These are phyloP conservation scores for Heterochromis multidens DNA, from an alignment of 2,113 vertebrate genomes.

Conservation along the genomic window DNA sequence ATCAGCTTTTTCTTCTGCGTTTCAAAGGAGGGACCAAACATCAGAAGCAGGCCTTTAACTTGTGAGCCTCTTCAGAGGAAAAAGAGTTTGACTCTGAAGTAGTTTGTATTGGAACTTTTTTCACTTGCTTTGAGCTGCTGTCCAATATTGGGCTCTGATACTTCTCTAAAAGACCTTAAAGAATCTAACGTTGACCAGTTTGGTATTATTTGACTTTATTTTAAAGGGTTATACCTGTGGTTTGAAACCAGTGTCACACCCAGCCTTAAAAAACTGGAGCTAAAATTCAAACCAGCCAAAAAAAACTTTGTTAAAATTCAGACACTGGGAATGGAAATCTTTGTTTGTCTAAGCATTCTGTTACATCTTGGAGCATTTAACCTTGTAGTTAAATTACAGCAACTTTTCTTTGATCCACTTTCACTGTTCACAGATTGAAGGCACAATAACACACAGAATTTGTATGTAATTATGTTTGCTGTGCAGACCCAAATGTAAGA, in stretches of 20 bases:
- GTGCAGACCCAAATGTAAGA: conserved; percentile 1
- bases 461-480: conserved; percentile 26
- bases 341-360: not conserved
- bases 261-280: not conserved
- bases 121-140: not conserved
- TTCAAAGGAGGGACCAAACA: not conserved
- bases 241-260: not conserved
- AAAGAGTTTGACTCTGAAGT: not conserved
- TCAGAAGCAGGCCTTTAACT: not conserved
- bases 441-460: conserved; percentile 11
- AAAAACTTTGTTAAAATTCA: not conserved
- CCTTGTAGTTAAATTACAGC: not conserved
- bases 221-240: not conserved
- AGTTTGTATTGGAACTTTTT: conserved; percentile 14
- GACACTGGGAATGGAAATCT: not conserved
- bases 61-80: not conserved
- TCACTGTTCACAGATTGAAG: not conserved
- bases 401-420: not conserved
- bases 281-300: not conserved
- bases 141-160: not conserved
- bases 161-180: not conserved
- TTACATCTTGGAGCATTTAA: not conserved
- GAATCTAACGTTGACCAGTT: not conserved
- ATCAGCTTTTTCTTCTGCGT: not conserved
- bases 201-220: not conserved